These are phyloP conservation scores for Zaprionus inermis DNA, from an alignment of 1,140 invertebrate genomes.

Conservation along the genomic window DNA sequence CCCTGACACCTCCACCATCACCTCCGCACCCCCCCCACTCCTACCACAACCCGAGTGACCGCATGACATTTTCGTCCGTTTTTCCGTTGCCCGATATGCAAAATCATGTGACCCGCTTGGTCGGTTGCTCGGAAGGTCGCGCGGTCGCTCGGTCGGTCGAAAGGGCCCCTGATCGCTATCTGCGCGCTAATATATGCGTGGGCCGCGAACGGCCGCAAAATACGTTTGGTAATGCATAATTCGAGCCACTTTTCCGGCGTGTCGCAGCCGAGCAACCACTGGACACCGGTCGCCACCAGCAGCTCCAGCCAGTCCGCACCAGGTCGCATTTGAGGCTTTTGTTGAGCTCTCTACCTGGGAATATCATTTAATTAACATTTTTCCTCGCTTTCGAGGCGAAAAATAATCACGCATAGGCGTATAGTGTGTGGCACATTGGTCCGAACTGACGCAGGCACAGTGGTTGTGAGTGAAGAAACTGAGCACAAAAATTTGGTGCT, in stretches of 20 bases:
- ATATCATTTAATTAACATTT: constrained; percentile 82
- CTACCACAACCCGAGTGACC: not conserved
- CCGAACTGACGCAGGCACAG: not conserved
- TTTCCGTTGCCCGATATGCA: constrained; percentile 59
- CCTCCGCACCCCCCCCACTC: not conserved
- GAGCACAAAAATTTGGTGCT: not conserved
- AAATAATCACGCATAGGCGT: constrained; percentile 81
- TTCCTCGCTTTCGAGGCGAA: constrained; percentile 73
- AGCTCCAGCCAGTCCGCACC: too few species aligned
- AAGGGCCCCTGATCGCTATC: constrained; percentile 64
- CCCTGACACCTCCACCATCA: not conserved
- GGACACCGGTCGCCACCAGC: constrained; percentile 35
- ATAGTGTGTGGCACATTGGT: constrained; percentile 12
- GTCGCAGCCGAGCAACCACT: constrained; percentile 32
- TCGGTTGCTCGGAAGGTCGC: not conserved
- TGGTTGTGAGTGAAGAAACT: not conserved
- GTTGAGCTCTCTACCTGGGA: constrained; percentile 54
- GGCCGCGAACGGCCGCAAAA: constrained; percentile 52
- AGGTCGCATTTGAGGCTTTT: constrained; percentile 32
- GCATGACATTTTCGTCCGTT: constrained; percentile 54
- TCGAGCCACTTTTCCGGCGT: constrained; percentile 76
- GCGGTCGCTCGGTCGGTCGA: not conserved
- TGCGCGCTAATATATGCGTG: constrained; percentile 65
- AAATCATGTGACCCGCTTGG: constrained; percentile 67
- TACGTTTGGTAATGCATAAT: constrained; percentile 77